Evolutionary conservation across 2,888 invertebrate genomes (phyloP).

Genomic region (Noctua janthina): DNA sequence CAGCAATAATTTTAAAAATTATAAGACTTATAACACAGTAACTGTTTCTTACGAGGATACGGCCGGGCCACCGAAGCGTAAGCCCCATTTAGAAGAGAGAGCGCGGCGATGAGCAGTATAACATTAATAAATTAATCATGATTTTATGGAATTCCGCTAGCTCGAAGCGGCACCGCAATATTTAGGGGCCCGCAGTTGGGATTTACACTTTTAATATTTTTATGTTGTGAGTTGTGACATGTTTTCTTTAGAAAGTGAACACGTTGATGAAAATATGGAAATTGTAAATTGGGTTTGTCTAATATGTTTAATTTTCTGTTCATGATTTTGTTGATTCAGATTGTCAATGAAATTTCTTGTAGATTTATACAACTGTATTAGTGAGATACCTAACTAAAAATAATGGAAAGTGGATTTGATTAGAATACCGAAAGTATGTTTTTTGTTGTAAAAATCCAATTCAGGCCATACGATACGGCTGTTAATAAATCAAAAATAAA

Average conservation of each 20-base stretch:
- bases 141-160: slow-evolving; percentile 89
- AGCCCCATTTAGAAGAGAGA: slow-evolving; percentile 86
- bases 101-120: slow-evolving; percentile 84
- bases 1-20: slow-evolving; percentile 33
- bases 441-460: background rate
- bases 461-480: background rate
- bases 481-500: background rate
- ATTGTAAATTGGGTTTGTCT: background rate
- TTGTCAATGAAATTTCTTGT: background rate
- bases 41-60: slow-evolving; percentile 75
- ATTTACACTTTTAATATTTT: background rate
- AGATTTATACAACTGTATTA: background rate
- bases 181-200: slow-evolving; percentile 68
- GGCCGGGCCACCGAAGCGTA: slow-evolving; percentile 82
- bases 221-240: background rate
- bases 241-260: slow-evolving; percentile 27
- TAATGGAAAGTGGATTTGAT: background rate
- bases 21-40: slow-evolving; percentile 32
- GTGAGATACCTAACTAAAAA: background rate
- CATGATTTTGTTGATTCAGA: background rate
- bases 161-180: slow-evolving; percentile 72
- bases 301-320: background rate
- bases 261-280: background rate
- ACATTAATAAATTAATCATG: slow-evolving; percentile 90
- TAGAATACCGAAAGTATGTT: background rate